Percentiles rank a stretch among this genome's conserved stretches.
phyloP scores from a whole-genome alignment of 2,797 vertebrate genomes.

The Tragopan temminckii region DNA sequence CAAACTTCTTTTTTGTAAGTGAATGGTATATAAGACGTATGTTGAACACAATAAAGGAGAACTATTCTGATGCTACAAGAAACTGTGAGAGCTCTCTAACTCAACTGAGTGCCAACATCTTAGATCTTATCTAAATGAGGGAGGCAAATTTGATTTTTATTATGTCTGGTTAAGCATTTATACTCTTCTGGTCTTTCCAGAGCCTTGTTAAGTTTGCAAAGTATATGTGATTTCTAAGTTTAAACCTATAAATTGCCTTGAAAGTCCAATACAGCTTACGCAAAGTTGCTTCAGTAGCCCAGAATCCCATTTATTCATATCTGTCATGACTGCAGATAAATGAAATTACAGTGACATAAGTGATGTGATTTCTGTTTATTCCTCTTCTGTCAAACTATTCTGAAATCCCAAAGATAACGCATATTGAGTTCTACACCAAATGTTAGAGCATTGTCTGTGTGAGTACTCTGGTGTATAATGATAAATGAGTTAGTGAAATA shows the following conservation, averaged over 20 bases:
- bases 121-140: slow-evolving; percentile 20
- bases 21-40: too few species aligned
- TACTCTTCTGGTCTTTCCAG: not conserved
- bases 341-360: accelerated
- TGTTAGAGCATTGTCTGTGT: not conserved
- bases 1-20: too few species aligned
- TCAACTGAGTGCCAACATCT: not conserved
- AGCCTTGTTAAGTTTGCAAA: not conserved
- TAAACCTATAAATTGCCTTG: not conserved
- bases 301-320: accelerated
- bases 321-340: not conserved
- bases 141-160: slow-evolving; percentile 18
- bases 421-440: not conserved
- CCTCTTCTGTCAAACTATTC: not conserved
- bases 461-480: not conserved
- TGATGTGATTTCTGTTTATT: not conserved
- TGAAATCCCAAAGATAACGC: not conserved
- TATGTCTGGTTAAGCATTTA: slow-evolving; percentile 23
- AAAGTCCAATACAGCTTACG: not conserved
- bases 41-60: too few species aligned
- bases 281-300: not conserved
- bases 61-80: too few species aligned
- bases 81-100: too few species aligned
- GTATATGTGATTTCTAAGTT: not conserved
- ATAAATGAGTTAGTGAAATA: not conserved